Base-by-base conservation (phyloP, 2,797 vertebrate genomes). In the Distichodus sexfasciatus region DNA sequence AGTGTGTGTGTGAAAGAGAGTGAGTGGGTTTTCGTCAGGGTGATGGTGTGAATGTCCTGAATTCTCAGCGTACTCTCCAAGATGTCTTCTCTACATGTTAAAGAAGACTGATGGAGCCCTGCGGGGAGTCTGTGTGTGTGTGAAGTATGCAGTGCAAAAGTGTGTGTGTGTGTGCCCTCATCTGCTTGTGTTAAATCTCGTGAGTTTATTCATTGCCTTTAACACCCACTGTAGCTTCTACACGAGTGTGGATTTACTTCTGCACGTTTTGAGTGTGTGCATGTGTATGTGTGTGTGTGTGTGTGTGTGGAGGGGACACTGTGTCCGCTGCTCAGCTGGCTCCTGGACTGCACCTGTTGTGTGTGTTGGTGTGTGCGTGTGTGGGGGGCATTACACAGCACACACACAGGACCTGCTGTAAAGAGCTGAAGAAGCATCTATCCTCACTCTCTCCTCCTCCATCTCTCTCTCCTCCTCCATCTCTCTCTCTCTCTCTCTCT, bases 331-430 rank as follows among this genome's bases (percentile, higher is more conserved):
- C 71, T 55, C 65, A 46, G 26, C 26, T 29, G 19, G 71, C 51
- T 76, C 71, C 46, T 17, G 33, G 69, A 53, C 76, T 77, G 72
- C 77, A 82, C 80, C 82, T 85, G 81, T 79, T 84, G 69, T 80
- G 74, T 82, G 73, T 81, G 71, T 80, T 70, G 68, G 72, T 47
- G 46, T 47, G 53, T 61, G 69, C 62, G 60, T 53, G 44, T 38
- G 36, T 17, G 47, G 43, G 46, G 46, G 54, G 33, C 21, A n/a
- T n/a, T n/a, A n/a, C n/a, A 46, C 31, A 15, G 64, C 50, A 57
- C 15, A 33, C 40, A 19, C 65, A 50, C 31, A 71, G 60, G 59
- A 71, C 79, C 81, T 80, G 76, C 74, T 76, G 75, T 75, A 82
- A 79, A 67, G 75, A 77, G 81, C 70, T 73, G 81, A 59, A 69